Base-by-base conservation (phyloP, 2,888 invertebrate genomes). In the Ochlodes sylvanus region DNA sequence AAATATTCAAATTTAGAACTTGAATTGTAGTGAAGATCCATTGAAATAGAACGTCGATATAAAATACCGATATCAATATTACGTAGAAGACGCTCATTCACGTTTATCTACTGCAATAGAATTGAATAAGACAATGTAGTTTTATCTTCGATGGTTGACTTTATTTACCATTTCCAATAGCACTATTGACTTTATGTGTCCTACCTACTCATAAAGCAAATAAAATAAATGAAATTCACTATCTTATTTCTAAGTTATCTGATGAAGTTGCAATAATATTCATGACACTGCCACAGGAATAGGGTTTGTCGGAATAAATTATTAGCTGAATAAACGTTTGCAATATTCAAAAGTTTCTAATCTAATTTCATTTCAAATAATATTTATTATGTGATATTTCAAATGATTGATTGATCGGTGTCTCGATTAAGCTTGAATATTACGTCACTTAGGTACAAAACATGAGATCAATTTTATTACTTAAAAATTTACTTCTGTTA, bases 81-180 rank as follows among this genome's bases (percentile, higher is more conserved):
- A 66, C 64, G 67, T 57, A 38, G 58, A 65, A 52, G 66, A 41
- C 60, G 62, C 62, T 65, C 68, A 61, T 70, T 69, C 69, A 68
- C 57, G 60, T 70, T 70, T 73, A 72, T 70, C 68, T 65, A 38
- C 58, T 58, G 54, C 68, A 69, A 72, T 62, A 70, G 57, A 74
- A 74, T 73, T 74, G 72, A 72, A 74, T 75, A 72, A 71, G 66
- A 72, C 71, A 75, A 72, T 73, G 70, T 76, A 70, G 68, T 63
- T 50, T 57, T 65, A 65, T 65, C 65, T 56, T 21, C 32, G 57
- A 19, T 65, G 12, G 50, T 65, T 41, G 47, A 57, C 38, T 38
- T 64, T 64, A 58, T 65, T 65, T 58, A 50, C 57, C 50, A 27
- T 65, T 65, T 21, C 57, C 57, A 27, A 63, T 19, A 41, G 50